Base-by-base conservation (phyloP, 2,113 vertebrate species). In the Peromyscus leucopus region DNA sequence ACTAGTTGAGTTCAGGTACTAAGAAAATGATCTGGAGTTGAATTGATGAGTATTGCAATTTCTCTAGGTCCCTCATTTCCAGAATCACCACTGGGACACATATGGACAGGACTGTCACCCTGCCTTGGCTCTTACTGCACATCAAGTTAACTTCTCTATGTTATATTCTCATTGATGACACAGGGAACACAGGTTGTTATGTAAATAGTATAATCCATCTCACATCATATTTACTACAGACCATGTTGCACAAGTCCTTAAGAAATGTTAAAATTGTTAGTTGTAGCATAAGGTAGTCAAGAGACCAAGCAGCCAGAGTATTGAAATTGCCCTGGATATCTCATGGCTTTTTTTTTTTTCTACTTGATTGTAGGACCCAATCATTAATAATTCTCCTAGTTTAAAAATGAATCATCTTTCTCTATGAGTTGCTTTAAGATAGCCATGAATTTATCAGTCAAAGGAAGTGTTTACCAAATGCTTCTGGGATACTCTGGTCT, bases 401-500 rank as follows among this genome's bases (percentile, higher is more conserved):
- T 94, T 87, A 87, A 93, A 80, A 86, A 94, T 82, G 42, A 93
- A 28, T 6, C 22, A 51, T 21, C 5, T 90, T 88, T 95, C 36
- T 82, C 39, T 89, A 89, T 94, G 22, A 86, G 31, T 87, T 91
- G 13, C 4, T 74, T 89, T 79, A 78, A 69, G 75, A 57, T 83
- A 78, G 39, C 86, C 42, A 96, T 85, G 57, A 89, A 75, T 74
- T 96, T 91, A 46, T 94, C 36, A 79, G 13, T 57, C 55, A 78
- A 92, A 85, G 42, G 72, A 87, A 75, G 21, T 33, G 55, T 92
- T 95, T 19, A 51, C 2, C 1, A 93, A 79, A 33, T 89, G 51
- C 51, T 91, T 95, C 46, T 93, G 21, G 28, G 22, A 95, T 69
- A 33, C 61, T 36, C 33, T 82, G 71, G 28, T 71, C 80, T 97